These are phyloP conservation scores for Tachuris rubrigastra DNA, from an alignment of 2,113 vertebrate genomes.

Conservation along the genomic window DNA sequence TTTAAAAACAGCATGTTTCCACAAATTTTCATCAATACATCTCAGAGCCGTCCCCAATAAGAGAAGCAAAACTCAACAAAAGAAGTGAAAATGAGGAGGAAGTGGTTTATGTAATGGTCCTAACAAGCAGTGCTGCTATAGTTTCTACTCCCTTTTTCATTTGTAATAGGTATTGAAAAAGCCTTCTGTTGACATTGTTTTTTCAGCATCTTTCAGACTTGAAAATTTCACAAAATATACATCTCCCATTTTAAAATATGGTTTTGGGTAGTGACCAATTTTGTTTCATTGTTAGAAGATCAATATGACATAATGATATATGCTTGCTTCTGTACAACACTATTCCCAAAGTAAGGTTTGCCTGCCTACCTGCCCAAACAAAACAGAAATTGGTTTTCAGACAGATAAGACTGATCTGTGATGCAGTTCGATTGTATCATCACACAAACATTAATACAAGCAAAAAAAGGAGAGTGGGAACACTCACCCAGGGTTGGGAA, in stretches of 20 bases:
- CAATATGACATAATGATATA: neutral
- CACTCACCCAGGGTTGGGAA: neutral
- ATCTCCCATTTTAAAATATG: neutral
- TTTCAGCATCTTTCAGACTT: neutral
- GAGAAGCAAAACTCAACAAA: neutral
- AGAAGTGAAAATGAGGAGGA: neutral
- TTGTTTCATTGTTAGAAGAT: neutral
- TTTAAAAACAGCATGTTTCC: neutral
- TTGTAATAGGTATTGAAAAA: neutral
- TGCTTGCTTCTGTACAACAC: neutral
- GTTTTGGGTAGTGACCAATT: neutral
- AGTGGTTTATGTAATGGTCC: neutral
- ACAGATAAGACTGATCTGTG: neutral
- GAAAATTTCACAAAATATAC: neutral
- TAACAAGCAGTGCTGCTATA: neutral
- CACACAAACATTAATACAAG: neutral
- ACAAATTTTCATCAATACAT: neutral
- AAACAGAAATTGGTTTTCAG: neutral
- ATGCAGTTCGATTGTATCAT: neutral
- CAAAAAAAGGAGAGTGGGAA: neutral
- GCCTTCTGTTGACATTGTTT: neutral
- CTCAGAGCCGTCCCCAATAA: neutral
- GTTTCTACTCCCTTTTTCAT: neutral
- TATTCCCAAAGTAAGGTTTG: neutral
- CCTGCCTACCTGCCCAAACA: neutral